These are phyloP conservation scores for Molossus molossus DNA, from an alignment of 2,797 vertebrate species.

Conservation along the genomic window DNA sequence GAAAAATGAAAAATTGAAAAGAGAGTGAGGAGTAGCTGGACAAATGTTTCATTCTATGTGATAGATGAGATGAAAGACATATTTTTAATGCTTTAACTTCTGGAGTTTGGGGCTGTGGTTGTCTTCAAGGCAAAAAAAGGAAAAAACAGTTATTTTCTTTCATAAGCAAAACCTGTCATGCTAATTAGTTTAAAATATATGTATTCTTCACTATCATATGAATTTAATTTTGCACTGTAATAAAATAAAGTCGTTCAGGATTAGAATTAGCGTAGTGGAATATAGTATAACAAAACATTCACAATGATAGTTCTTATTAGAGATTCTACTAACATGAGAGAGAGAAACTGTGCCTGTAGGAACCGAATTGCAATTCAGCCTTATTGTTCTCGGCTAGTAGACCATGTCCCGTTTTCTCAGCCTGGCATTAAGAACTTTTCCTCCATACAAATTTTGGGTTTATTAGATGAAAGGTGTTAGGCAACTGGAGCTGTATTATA, in stretches of 20 bases:
- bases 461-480: background rate
- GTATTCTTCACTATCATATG: background rate
- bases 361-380: background rate
- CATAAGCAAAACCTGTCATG: background rate
- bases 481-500: background rate
- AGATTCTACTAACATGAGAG: background rate
- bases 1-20: conserved; percentile 64
- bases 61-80: conserved; percentile 13
- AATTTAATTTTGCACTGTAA: background rate
- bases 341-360: background rate
- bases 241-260: background rate
- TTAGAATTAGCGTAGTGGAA: background rate
- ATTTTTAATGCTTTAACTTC: conserved; percentile 42
- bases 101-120: background rate
- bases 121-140: background rate
- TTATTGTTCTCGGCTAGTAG: conserved; percentile 10
- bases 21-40: background rate
- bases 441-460: conserved; percentile 22
- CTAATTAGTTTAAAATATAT: conserved; percentile 9
- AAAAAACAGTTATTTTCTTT: background rate
- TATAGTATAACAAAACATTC: background rate
- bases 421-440: background rate
- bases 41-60: conserved; percentile 29
- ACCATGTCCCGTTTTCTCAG: conserved; percentile 54
- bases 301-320: conserved; percentile 17